Evolutionary conservation across 2,888 invertebrate species (phyloP).

Genomic region (Proisotoma minuta): DNA sequence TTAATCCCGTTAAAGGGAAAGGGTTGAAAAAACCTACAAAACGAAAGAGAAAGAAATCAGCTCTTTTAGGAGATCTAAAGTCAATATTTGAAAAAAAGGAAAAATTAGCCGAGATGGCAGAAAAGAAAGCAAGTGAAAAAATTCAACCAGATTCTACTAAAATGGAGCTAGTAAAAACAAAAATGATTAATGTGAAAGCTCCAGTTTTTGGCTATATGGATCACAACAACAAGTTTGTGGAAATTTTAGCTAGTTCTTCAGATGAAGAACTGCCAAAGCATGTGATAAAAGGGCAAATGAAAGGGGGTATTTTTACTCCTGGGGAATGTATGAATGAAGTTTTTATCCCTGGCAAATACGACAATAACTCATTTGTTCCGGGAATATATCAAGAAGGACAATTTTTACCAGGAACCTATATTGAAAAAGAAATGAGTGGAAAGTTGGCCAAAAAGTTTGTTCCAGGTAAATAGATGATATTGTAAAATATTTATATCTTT

Average conservation of each 20-base stretch:
- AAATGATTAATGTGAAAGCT: constrained; percentile 45
- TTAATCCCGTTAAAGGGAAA: constrained; percentile 2
- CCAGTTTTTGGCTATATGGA: constrained; percentile 64
- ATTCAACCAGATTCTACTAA: constrained; percentile 49
- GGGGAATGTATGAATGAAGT: constrained; percentile 1
- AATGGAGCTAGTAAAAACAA: constrained; percentile 50
- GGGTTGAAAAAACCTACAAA: constrained; percentile 9
- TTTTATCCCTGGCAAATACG: constrained; percentile 6
- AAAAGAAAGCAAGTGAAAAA: constrained; percentile 54
- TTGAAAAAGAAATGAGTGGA: constrained; percentile 11
- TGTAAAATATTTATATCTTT: no score
- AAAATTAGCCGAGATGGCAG: constrained; percentile 60
- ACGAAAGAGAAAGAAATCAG: constrained; percentile 12
- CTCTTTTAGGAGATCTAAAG: constrained; percentile 54
- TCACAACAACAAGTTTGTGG: constrained; percentile 55
- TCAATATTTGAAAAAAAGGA: constrained; percentile 76
- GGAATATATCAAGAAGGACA: constrained; percentile 6
- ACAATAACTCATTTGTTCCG: not conserved
- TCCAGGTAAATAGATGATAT: no score
- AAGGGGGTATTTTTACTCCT: constrained; percentile 9
- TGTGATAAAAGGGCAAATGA: constrained; percentile 8
- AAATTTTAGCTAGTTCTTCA: not conserved
- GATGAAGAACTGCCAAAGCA: constrained; percentile 10
- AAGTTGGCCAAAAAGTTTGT: constrained; percentile 11
- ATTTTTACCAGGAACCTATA: constrained; percentile 8